phyloP scores from a whole-genome alignment of 2,113 vertebrate genomes.

The Melospiza georgiana region DNA sequence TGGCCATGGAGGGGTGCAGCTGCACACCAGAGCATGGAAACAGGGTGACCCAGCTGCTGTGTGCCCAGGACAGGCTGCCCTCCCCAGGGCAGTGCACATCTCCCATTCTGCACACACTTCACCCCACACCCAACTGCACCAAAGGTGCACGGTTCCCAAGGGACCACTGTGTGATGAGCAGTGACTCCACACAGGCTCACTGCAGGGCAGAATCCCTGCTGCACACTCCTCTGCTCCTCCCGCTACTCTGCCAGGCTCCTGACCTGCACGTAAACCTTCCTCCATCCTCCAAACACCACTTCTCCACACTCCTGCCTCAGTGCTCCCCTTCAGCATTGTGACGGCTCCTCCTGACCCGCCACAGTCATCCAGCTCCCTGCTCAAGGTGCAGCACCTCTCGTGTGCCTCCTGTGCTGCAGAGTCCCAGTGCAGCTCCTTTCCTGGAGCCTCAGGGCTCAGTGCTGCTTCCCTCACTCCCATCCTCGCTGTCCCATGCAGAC shows the following conservation, averaged over 20 bases:
- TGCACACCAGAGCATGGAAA: background rate
- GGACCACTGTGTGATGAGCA: background rate
- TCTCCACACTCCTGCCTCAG: background rate
- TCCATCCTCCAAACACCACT: background rate
- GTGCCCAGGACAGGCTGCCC: background rate
- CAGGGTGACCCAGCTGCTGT: background rate
- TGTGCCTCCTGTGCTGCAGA: background rate
- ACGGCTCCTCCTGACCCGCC: background rate
- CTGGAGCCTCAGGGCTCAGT: background rate
- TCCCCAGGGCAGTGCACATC: accelerated
- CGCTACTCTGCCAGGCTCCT: background rate
- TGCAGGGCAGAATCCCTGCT: background rate
- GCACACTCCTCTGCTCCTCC: background rate
- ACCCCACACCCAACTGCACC: accelerated
- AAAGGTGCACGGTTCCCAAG: accelerated
- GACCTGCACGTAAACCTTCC: accelerated
- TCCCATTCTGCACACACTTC: background rate
- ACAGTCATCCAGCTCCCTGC: background rate
- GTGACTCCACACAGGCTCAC: background rate
- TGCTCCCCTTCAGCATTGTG: background rate
- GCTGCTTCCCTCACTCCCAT: accelerated
- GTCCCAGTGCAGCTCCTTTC: background rate
- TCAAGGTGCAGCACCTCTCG: background rate
- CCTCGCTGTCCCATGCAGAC: accelerated
- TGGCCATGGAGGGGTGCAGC: background rate